phyloP scores from a whole-genome alignment of 2,113 vertebrate species.

The Triplophysa rosa region DNA sequence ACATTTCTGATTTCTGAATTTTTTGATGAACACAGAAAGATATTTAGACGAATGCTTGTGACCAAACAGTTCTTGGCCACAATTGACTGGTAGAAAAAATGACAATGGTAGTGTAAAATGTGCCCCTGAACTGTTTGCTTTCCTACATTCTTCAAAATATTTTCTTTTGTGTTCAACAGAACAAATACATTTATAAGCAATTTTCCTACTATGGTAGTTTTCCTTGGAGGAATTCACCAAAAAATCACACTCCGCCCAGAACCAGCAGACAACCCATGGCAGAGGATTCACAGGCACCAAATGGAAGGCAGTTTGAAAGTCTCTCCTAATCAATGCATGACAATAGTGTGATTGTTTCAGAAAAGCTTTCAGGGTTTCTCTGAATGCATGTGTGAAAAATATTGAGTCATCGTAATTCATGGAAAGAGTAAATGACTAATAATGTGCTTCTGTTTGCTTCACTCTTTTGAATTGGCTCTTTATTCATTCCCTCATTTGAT shows the following conservation, averaged over 20 bases:
- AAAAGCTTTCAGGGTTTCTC: conserved; percentile 8
- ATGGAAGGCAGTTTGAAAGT: neutral
- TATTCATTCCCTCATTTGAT: conserved; percentile 26
- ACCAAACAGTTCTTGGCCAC: too few species aligned
- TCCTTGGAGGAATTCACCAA: neutral
- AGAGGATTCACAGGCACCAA: conserved; percentile 1
- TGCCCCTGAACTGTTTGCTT: conserved; percentile 9
- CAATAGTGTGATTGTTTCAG: conserved; percentile 2
- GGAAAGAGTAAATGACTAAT: neutral
- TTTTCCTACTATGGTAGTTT: too few species aligned
- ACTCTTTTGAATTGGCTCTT: neutral
- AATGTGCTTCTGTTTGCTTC: conserved; percentile 5
- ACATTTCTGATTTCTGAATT: too few species aligned
- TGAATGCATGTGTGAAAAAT: neutral
- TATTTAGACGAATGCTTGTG: too few species aligned
- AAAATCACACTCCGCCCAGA: conserved; percentile 26
- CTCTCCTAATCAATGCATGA: conserved; percentile 7
- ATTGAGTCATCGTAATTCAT: neutral
- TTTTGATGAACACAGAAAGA: too few species aligned
- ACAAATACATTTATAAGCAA: too few species aligned
- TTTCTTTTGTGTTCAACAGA: neutral
- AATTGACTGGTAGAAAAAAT: too few species aligned
- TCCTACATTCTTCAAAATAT: conserved; percentile 10
- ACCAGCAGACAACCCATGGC: neutral
- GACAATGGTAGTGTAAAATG: neutral